These are phyloP conservation scores for Chroicocephalus ridibundus DNA, from an alignment of 2,113 vertebrate species.

Conservation along the genomic window DNA sequence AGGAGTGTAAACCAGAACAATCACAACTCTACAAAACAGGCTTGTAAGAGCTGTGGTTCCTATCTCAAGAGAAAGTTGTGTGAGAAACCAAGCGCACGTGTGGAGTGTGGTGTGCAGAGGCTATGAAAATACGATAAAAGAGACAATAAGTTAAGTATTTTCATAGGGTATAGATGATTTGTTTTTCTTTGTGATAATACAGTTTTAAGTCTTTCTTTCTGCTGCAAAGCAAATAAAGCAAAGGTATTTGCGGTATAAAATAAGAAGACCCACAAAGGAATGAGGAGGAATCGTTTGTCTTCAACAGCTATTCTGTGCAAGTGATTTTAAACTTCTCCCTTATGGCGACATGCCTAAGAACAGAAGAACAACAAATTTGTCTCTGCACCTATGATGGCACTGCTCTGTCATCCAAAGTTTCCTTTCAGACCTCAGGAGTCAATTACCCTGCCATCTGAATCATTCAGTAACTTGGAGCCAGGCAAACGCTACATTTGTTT, in stretches of 20 bases:
- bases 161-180: neutral
- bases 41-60: neutral
- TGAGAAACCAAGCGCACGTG: neutral
- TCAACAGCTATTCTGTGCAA: neutral
- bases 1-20: neutral
- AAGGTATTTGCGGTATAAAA: neutral
- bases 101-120: neutral
- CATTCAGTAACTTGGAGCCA: neutral
- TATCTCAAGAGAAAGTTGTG: neutral
- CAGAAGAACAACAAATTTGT: neutral
- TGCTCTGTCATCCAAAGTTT: neutral
- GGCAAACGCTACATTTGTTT: neutral
- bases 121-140: neutral
- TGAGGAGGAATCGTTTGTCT: neutral
- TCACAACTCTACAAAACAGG: neutral
- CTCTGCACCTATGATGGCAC: neutral
- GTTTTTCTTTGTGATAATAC: neutral
- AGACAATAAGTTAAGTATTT: neutral
- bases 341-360: neutral
- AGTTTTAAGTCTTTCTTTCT: neutral
- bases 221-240: neutral
- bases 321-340: neutral
- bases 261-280: neutral
- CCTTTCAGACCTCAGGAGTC: neutral
- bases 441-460: neutral